phyloP scores from a whole-genome alignment of 2,797 vertebrate species.

The Erpetoichthys calabaricus region DNA sequence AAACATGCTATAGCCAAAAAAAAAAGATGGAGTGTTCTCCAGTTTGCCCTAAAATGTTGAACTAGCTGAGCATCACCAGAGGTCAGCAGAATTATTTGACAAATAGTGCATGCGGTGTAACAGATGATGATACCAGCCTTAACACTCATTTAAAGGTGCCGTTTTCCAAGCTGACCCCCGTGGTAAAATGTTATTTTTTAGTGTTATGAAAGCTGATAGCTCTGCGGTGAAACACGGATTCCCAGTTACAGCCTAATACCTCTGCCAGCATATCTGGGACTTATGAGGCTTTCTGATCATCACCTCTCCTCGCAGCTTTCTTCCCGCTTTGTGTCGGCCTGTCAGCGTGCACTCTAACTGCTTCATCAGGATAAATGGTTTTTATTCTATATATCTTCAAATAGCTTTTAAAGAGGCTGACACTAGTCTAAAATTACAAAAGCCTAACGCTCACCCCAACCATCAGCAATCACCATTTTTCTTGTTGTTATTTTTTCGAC shows the following conservation, averaged over 20 bases:
- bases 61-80: constrained; percentile 54
- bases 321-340: constrained; percentile 28
- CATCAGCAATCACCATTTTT: no score
- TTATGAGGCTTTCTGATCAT: constrained; percentile 22
- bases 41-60: constrained; percentile 62
- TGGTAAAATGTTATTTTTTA: constrained; percentile 61
- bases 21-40: constrained; percentile 52
- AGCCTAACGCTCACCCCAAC: no score
- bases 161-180: constrained; percentile 65
- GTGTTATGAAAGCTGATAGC: constrained; percentile 60
- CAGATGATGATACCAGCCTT: constrained; percentile 69
- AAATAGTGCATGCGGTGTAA: constrained; percentile 54
- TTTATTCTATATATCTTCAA: constrained; percentile 31
- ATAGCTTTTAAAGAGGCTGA: not conserved
- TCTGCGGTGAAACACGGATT: constrained; percentile 48
- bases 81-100: constrained; percentile 71
- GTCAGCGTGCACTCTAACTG: constrained; percentile 32
- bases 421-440: constrained; percentile 40
- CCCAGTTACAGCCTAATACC: constrained; percentile 45
- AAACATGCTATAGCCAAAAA: constrained; percentile 39
- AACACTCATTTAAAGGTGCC: constrained; percentile 63
- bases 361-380: constrained; percentile 52
- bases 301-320: constrained; percentile 36
- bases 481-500: no score
- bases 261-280: constrained; percentile 33